Conservation (phyloP, 2,888 invertebrate genomes). For the Campaea margaritaria region DNA sequence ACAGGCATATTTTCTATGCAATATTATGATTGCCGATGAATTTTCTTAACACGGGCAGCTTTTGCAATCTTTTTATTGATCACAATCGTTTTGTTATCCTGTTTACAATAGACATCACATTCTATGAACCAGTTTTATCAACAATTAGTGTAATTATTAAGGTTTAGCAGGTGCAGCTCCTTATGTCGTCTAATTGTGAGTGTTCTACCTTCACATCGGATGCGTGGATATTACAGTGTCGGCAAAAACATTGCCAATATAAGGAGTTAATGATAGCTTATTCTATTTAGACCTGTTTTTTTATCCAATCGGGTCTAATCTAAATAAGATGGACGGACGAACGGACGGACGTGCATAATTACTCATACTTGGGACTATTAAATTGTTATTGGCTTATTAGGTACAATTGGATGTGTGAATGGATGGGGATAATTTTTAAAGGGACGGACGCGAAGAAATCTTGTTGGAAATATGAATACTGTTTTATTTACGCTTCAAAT, state of each 20-base stretch:
- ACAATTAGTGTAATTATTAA: constrained; percentile 70
- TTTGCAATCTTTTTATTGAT: not conserved
- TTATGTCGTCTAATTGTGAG: constrained; percentile 70
- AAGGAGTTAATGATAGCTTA: constrained; percentile 66
- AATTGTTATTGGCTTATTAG: constrained; percentile 23
- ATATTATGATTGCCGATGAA: too few relatives aligned
- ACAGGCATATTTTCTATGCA: too few relatives aligned
- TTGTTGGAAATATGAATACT: not conserved
- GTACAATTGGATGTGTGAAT: constrained; percentile 21
- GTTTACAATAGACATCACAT: constrained; percentile 33
- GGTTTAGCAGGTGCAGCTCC: constrained; percentile 77
- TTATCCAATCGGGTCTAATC: constrained; percentile 42
- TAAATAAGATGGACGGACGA: constrained; percentile 44
- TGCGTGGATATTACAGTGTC: constrained; percentile 65
- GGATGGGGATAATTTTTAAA: constrained; percentile 11
- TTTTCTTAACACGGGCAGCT: too few relatives aligned
- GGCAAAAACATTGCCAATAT: constrained; percentile 66
- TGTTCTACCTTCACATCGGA: constrained; percentile 58
- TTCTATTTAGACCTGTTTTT: constrained; percentile 42
- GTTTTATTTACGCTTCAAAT: too few relatives aligned
- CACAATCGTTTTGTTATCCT: constrained; percentile 1
- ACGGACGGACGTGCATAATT: constrained; percentile 61
- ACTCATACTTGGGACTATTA: constrained; percentile 30
- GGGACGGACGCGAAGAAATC: constrained; percentile 19
- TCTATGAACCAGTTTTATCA: constrained; percentile 56